phyloP scores from a whole-genome alignment of 2,797 vertebrate species.

The Pachyuromys duprasi region DNA sequence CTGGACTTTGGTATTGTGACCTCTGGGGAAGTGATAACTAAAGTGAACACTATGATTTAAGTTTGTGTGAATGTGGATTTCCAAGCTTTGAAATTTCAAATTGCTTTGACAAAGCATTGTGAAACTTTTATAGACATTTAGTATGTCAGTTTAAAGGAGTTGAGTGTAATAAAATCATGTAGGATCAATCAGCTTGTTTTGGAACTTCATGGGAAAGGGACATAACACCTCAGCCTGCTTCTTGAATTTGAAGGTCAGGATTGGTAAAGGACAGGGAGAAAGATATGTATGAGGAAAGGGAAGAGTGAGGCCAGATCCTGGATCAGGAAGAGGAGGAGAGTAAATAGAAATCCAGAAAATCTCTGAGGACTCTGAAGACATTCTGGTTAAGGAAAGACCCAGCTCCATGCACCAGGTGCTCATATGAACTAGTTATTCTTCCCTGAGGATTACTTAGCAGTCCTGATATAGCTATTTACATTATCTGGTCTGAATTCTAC shows the following conservation, averaged over 20 bases:
- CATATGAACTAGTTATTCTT: background rate
- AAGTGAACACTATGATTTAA: background rate
- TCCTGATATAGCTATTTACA: background rate
- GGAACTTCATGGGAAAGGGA: background rate
- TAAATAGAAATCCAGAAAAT: background rate
- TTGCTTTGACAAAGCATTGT: background rate
- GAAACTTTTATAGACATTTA: background rate
- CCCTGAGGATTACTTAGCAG: background rate
- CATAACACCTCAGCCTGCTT: background rate
- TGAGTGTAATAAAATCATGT: background rate
- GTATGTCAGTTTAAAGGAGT: background rate
- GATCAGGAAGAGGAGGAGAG: background rate
- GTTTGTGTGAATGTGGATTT: constrained; percentile 4
- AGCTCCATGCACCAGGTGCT: fast-evolving
- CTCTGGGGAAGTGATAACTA: background rate
- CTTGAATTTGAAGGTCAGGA: background rate
- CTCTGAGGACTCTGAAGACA: background rate
- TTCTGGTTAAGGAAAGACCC: background rate
- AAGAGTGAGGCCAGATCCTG: background rate
- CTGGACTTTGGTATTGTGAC: background rate
- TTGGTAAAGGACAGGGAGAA: background rate
- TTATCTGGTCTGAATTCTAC: background rate
- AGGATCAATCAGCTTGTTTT: background rate
- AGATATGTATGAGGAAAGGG: background rate
- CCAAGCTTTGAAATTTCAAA: background rate